A percentile compares a stretch with the other conserved stretches of the same genome.
phyloP scores from a whole-genome alignment of 1,140 invertebrate species.

The Drosophila ficusphila region DNA sequence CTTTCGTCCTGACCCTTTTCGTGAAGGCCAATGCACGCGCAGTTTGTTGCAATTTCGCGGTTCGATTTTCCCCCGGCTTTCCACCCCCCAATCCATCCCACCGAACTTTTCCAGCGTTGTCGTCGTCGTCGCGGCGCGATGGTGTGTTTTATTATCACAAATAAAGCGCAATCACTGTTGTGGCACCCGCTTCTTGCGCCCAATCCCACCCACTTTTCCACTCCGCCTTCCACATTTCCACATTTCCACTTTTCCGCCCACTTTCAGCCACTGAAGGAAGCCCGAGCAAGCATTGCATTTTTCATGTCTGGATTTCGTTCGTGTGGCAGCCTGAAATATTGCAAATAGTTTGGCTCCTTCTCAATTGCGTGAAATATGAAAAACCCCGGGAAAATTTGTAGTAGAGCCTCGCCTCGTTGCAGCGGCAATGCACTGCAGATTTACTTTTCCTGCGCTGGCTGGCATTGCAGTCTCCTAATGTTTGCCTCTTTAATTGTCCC shows the following conservation, averaged over 20 bases:
- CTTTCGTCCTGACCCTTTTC: not conserved
- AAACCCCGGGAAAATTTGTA: slow-evolving; percentile 34
- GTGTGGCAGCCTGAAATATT: slow-evolving; percentile 78
- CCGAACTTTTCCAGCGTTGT: slow-evolving; percentile 1
- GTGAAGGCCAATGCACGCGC: slow-evolving; percentile 73
- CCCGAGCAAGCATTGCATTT: slow-evolving; percentile 45
- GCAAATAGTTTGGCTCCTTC: slow-evolving; percentile 81
- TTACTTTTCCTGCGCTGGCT: slow-evolving; percentile 44
- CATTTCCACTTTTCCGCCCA: not conserved
- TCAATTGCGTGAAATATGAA: slow-evolving; percentile 75
- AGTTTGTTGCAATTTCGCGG: slow-evolving; percentile 82
- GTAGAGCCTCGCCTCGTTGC: slow-evolving; percentile 9
- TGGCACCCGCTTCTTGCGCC: slow-evolving; percentile 64
- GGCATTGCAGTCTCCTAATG: slow-evolving; percentile 18
- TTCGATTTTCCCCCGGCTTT: slow-evolving; percentile 59
- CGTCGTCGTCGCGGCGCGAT: slow-evolving; percentile 62
- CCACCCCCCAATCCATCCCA: not conserved
- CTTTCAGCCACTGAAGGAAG: slow-evolving; percentile 10
- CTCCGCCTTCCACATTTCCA: not conserved
- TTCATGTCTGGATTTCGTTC: slow-evolving; percentile 69
- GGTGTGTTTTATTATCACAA: slow-evolving; percentile 83
- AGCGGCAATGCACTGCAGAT: slow-evolving; percentile 41
- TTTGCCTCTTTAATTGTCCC: slow-evolving; percentile 42
- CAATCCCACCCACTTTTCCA: slow-evolving; percentile 6
- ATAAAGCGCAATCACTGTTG: slow-evolving; percentile 84